A percentile compares a stretch with the other conserved stretches of the same genome.
These are phyloP conservation scores for Drosophila seguyi DNA, from an alignment of 1,140 invertebrate species.

Conservation along the genomic window DNA sequence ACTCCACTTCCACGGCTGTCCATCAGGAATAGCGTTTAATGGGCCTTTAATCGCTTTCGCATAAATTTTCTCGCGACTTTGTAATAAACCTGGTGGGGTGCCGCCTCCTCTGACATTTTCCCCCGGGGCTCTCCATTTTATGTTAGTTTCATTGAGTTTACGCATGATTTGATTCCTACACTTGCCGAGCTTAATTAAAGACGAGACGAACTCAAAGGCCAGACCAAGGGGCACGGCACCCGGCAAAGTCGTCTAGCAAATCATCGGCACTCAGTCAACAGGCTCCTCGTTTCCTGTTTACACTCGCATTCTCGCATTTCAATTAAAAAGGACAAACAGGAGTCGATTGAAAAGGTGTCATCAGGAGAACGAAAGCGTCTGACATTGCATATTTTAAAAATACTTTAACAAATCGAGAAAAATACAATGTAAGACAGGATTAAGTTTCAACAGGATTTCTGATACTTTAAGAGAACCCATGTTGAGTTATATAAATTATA, in stretches of 20 bases:
- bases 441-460: not conserved
- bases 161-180: constrained; percentile 68
- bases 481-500: no score
- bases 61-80: constrained; percentile 72
- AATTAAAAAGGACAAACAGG: constrained; percentile 69
- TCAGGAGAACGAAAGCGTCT: not conserved
- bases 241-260: constrained; percentile 15
- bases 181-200: constrained; percentile 66
- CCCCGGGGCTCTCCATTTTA: constrained; percentile 42
- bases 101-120: not conserved
- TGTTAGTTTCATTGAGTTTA: constrained; percentile 69
- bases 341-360: constrained; percentile 54
- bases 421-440: not conserved
- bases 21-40: constrained; percentile 65
- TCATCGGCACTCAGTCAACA: constrained; percentile 16
- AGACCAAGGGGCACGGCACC: constrained; percentile 2
- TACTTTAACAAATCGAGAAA: not conserved
- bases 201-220: constrained; percentile 23
- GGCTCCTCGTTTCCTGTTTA: constrained; percentile 17
- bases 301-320: constrained; percentile 45
- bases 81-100: constrained; percentile 51
- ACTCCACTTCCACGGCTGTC: constrained; percentile 36
- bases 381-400: no score
- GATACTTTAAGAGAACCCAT: no score
- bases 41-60: constrained; percentile 74